phyloP scores from a whole-genome alignment of 53 echinoderm and acorn worm species.

The Echinometra lucunter region DNA sequence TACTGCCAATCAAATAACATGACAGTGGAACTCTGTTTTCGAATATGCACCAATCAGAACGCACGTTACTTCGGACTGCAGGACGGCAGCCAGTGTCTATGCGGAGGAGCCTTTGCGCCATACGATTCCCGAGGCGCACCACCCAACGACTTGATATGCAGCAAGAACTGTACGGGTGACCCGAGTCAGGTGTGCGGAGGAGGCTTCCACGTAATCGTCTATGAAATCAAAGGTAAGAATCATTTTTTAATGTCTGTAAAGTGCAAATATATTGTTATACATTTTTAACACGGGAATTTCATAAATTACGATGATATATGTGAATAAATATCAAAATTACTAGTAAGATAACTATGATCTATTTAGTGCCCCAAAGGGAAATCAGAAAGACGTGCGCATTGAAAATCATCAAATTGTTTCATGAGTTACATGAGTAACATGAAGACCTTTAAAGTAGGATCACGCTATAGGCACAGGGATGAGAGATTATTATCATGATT shows the following conservation, averaged over 20 bases:
- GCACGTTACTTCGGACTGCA: slow-evolving; percentile 76
- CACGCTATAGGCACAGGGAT: too few species aligned
- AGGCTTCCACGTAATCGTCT: slow-evolving; percentile 62
- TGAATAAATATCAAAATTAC: too few species aligned
- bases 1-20: slow-evolving; percentile 77
- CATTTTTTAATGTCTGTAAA: not conserved
- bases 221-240: slow-evolving; percentile 73
- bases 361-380: too few species aligned
- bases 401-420: too few species aligned
- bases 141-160: not conserved
- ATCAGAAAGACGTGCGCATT: too few species aligned
- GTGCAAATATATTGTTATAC: not conserved
- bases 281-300: too few species aligned
- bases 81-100: slow-evolving; percentile 81
- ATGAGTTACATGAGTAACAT: too few species aligned
- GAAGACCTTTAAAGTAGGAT: too few species aligned
- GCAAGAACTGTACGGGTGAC: slow-evolving; percentile 70
- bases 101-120: slow-evolving; percentile 75
- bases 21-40: slow-evolving; percentile 74
- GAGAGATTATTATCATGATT: too few species aligned
- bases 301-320: too few species aligned
- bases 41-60: slow-evolving; percentile 73
- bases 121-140: slow-evolving; percentile 51
- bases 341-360: too few species aligned
- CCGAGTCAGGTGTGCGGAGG: slow-evolving; percentile 67